Base-by-base conservation (phyloP, 2,797 vertebrate genomes). In the Paedocypris micromegethes region DNA sequence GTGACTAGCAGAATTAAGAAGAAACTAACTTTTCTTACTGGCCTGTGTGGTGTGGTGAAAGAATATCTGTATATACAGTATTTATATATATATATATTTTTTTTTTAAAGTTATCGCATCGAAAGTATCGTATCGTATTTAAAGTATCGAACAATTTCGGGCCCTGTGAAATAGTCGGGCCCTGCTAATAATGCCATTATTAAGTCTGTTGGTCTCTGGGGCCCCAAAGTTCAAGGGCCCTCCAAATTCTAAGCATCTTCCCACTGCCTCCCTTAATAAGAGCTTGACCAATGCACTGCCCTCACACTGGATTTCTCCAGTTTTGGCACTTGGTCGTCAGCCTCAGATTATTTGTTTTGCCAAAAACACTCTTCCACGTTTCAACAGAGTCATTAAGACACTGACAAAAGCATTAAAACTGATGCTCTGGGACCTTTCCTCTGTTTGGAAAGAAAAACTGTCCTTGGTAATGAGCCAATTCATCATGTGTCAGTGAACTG, bases 401-500 rank as follows among this genome's bases (percentile, higher is more conserved):
- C 9, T 69, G 68, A 64, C 59, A 64, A 70, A 70, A 5, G 47
- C 6, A 9, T 66, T 45, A 50, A 57, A 70, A 42, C 46, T 4
- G 47, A 23, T 9, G 47, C 68, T 70, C 37, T 64, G 60, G 64
- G 60, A 23, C 59, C 44, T 63, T 61, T 56, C 55, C 50, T 55
- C 64, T 72, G 55, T 67, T 75, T 43, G 45, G 61, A 66, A 66
- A 49, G 51, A 67, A 43, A 43, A 45, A 66, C 54, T 73, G 64
- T 68, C 56, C 54, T 64, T 50, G 69, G 61, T 66, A 69, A 76
- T 72, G 49, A 54, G 53, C 58, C 68, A 78, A 78, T 77, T 68
- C 71, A 76, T 76, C 75, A 72, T 77, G 58, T 76, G 68, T 67
- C 75, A 73, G 64, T 58, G 52, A 58, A 64, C 70, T 64, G 54